Percentiles rank a stretch among this genome's conserved stretches.
These are phyloP conservation scores for Homarus americanus DNA, from an alignment of 1,140 invertebrate genomes.

Conservation along the genomic window DNA sequence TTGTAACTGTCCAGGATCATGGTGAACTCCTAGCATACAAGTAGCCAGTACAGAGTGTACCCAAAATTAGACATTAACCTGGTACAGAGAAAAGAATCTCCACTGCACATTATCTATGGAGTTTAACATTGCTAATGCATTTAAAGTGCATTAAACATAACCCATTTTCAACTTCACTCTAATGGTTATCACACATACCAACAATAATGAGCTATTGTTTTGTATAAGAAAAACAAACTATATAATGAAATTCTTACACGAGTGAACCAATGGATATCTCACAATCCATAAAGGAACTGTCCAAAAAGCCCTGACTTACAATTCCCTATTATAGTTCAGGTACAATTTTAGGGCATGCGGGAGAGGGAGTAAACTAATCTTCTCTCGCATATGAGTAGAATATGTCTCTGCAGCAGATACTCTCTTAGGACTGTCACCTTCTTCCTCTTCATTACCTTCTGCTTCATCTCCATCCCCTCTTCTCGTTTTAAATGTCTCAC, in stretches of 20 bases:
- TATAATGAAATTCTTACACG: background rate
- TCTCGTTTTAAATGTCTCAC: constrained; percentile 20
- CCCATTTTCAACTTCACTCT: background rate
- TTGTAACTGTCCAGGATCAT: background rate
- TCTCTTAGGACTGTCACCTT: background rate
- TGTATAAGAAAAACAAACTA: background rate
- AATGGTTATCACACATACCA: background rate
- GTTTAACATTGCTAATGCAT: background rate
- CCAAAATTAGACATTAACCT: background rate
- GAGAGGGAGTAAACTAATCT: constrained; percentile 54
- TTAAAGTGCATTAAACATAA: background rate
- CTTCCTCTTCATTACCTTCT: constrained; percentile 8
- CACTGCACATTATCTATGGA: background rate
- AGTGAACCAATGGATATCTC: background rate
- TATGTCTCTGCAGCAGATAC: constrained; percentile 41
- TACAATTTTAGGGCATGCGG: constrained; percentile 62
- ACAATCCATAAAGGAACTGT: background rate
- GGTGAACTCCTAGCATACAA: background rate
- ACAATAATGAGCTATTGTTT: background rate
- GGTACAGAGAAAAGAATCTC: background rate
- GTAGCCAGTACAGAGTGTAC: background rate
- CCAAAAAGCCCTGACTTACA: constrained; percentile 32
- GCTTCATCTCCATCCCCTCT: background rate
- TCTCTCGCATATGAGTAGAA: constrained; percentile 59
- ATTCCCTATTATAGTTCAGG: constrained; percentile 63